phyloP scores from a whole-genome alignment of 1,140 invertebrate genomes.

The Euwallacea similis region DNA sequence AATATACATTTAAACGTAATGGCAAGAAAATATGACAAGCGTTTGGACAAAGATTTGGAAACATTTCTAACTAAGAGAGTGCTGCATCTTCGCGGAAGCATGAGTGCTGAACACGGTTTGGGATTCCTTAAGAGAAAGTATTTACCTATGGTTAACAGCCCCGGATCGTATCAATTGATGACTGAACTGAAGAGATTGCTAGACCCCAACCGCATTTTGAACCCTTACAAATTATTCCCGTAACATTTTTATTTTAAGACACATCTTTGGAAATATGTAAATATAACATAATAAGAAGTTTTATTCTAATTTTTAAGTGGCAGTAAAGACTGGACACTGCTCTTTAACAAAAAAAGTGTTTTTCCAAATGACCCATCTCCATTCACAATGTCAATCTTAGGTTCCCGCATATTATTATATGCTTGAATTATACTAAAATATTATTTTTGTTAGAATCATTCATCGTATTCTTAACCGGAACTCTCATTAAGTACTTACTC shows the following conservation, averaged over 20 bases:
- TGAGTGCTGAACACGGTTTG: slow-evolving; percentile 95
- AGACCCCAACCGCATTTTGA: slow-evolving; percentile 92
- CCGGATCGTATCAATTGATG: slow-evolving; percentile 77
- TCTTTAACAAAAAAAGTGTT: neutral
- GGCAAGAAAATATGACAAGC: slow-evolving; percentile 66
- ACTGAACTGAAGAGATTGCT: slow-evolving; percentile 77
- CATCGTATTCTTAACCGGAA: slow-evolving; percentile 15
- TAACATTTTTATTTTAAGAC: neutral
- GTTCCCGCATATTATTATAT: slow-evolving; percentile 31
- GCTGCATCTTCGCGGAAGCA: slow-evolving; percentile 75
- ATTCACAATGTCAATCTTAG: slow-evolving; percentile 10
- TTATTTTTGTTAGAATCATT: slow-evolving; percentile 5
- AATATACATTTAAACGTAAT: slow-evolving; percentile 91
- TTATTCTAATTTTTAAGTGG: too few relatives aligned
- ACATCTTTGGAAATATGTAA: too few relatives aligned
- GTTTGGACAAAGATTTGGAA: slow-evolving; percentile 73
- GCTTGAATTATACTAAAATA: slow-evolving; percentile 30
- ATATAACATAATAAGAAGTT: too few relatives aligned
- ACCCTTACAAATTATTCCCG: slow-evolving; percentile 85
- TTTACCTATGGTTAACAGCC: slow-evolving; percentile 78
- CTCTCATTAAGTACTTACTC: slow-evolving; percentile 36
- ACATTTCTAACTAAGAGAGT: slow-evolving; percentile 88
- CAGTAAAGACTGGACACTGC: too few relatives aligned
- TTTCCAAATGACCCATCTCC: slow-evolving; percentile 20
- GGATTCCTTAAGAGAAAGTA: slow-evolving; percentile 87